These are phyloP conservation scores for Halyomorpha halys DNA, from an alignment of 1,140 invertebrate genomes.

Conservation along the genomic window DNA sequence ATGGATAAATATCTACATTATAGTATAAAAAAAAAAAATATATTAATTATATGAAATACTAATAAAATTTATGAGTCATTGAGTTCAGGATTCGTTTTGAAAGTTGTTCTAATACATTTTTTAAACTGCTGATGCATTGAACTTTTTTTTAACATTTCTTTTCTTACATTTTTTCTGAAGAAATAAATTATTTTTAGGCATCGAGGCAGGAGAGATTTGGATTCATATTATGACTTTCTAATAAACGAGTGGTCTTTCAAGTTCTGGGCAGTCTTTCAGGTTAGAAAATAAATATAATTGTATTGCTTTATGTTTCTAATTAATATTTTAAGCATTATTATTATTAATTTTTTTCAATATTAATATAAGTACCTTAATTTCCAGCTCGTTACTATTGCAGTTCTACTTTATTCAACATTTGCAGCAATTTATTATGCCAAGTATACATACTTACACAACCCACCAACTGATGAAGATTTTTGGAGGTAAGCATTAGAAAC, in stretches of 20 bases:
- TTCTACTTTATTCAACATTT: constrained; percentile 69
- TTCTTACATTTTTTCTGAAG: too few species aligned
- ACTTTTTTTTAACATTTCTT: too few species aligned
- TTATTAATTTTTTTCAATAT: too few species aligned
- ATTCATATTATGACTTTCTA: constrained; percentile 63
- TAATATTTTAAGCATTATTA: too few species aligned
- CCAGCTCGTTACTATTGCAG: constrained; percentile 60
- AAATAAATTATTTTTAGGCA: background rate
- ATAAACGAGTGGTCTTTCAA: constrained; percentile 78
- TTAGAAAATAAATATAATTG: constrained; percentile 33
- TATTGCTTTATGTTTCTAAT: too few species aligned
- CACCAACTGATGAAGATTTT: constrained; percentile 44
- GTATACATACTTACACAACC: constrained; percentile 60
- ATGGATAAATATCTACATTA: too few species aligned
- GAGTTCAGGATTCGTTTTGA: too few species aligned
- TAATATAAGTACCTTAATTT: constrained; percentile 37
- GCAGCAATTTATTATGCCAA: constrained; percentile 77
- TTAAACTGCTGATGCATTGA: too few species aligned
- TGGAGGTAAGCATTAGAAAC: background rate
- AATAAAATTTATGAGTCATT: too few species aligned
- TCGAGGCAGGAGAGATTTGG: background rate
- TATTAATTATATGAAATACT: too few species aligned
- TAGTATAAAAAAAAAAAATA: too few species aligned
- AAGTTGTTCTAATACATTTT: too few species aligned
- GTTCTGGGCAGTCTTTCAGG: constrained; percentile 75